A percentile compares a stretch with the other conserved stretches of the same genome.
phyloP scores from a whole-genome alignment of 2,888 invertebrate species.

The Octodonta nipae region DNA sequence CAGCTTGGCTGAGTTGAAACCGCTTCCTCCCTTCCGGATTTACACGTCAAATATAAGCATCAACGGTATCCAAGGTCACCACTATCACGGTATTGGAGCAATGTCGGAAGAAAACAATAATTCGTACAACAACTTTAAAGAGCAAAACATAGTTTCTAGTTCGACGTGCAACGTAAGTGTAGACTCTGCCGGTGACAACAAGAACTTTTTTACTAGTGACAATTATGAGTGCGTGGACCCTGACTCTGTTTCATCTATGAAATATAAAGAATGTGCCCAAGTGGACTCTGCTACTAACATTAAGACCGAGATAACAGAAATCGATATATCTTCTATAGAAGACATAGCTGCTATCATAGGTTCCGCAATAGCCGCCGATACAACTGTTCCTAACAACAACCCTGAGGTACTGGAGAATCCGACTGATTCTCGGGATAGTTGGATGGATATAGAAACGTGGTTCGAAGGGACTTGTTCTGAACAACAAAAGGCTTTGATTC shows the following conservation, averaged over 20 bases:
- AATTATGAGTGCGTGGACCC: slow-evolving; percentile 38
- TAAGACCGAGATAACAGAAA: slow-evolving; percentile 44
- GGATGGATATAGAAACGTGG: slow-evolving; percentile 83
- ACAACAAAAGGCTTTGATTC: slow-evolving; percentile 49
- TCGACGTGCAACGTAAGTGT: slow-evolving; percentile 48
- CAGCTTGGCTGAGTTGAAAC: slow-evolving; percentile 69
- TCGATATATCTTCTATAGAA: slow-evolving; percentile 64
- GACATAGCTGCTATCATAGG: slow-evolving; percentile 79
- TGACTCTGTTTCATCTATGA: slow-evolving; percentile 44
- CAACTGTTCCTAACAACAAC: slow-evolving; percentile 63
- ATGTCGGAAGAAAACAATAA: slow-evolving; percentile 66
- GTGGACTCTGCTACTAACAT: slow-evolving; percentile 35
- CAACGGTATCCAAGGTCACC: slow-evolving; percentile 77
- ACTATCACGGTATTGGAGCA: slow-evolving; percentile 68
- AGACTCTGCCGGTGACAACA: slow-evolving; percentile 36
- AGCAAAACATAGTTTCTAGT: slow-evolving; percentile 62
- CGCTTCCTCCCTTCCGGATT: slow-evolving; percentile 73
- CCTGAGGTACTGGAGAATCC: slow-evolving; percentile 53
- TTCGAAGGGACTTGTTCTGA: slow-evolving; percentile 68
- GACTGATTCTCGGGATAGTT: slow-evolving; percentile 62
- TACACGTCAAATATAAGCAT: slow-evolving; percentile 73
- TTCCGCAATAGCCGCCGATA: slow-evolving; percentile 69
- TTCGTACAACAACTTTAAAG: slow-evolving; percentile 39
- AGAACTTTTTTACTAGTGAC: slow-evolving; percentile 39
- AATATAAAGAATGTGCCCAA: slow-evolving; percentile 43